Evolutionary conservation across 2,113 vertebrate genomes (phyloP), one percentile per base, ranked within the genome.

Genomic region (Platichthys stellatus): DNA sequence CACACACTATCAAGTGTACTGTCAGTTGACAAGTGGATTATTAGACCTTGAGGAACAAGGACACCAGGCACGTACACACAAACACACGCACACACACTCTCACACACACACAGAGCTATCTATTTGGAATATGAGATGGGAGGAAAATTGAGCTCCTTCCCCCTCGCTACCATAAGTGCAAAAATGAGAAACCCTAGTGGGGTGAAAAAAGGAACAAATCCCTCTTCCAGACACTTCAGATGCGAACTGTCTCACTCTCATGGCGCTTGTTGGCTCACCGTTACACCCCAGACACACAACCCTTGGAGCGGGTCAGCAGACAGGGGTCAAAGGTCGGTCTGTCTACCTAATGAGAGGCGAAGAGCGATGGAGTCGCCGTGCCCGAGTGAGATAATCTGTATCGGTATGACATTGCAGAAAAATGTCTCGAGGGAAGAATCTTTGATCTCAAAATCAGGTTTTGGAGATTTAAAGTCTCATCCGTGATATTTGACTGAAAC

Each of bases 11-110:
- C 14, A 60, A 72, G 80, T 90, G 91, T 88, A 89, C 85, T 79
- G 72, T 88, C 76, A 76, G 78, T 88, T 88, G 86, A 90, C 92
- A 84, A 89, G 86, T 85, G 89, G 90, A 92, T 92, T 92, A 90
- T 84, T 74, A 59, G 79, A 84, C 73, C 68, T 85, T 79, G 79
- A 88, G 70, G 70, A 70, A 66, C 69, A 72, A 72, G 31, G 66
- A 73, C 78, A 67, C 43, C 56, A 68, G 68, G 63, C 51, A 35
- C 8, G 23, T 8, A 67, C 54, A 28, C 51, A 35, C 47, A 21
- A 4, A 23, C 13, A 67, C 54, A 28, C 51, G 23, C 47, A 21
- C 47, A 49, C 47, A 49, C 54, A 56, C 20, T 35, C 62, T 64
- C 43, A 23, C 54, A 56, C 20, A 45, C 62, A 68, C 43, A 23